phyloP scores from a whole-genome alignment of 2,113 vertebrate species.

The Bolborhynchus lineola region DNA sequence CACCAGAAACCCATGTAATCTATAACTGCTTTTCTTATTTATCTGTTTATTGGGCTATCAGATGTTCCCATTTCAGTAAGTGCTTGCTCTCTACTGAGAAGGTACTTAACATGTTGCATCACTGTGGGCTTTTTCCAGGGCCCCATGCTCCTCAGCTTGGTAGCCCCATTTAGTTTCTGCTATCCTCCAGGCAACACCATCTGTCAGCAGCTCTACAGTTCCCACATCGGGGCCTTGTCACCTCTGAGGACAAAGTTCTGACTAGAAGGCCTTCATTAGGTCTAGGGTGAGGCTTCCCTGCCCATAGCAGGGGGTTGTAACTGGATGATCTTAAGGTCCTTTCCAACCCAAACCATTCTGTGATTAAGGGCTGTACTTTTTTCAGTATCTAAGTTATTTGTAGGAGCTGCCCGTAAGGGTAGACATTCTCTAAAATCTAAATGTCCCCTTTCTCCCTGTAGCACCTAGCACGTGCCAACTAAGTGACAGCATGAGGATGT shows the following conservation, averaged over 20 bases:
- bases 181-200: not conserved
- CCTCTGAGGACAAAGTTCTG: not conserved
- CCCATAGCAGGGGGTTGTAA: not conserved
- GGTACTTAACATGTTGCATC: not conserved
- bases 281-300: not conserved
- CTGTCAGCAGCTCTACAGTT: not conserved
- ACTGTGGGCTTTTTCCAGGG: not conserved
- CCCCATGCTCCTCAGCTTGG: not conserved
- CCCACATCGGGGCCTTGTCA: not conserved
- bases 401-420: not conserved
- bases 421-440: not conserved
- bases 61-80: conserved; percentile 8
- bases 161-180: not conserved
- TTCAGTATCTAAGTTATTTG: not conserved
- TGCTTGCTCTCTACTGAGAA: not conserved
- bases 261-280: not conserved
- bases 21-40: conserved; percentile 12
- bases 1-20: not conserved
- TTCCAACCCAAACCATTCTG: not conserved
- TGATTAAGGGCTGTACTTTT: not conserved
- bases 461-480: not conserved
- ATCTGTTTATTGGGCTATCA: conserved; percentile 1
- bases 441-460: not conserved
- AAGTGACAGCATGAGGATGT: not conserved
- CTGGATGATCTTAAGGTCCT: not conserved